Base-by-base conservation (phyloP, 2,797 vertebrate genomes). In the Ispidina picta region DNA sequence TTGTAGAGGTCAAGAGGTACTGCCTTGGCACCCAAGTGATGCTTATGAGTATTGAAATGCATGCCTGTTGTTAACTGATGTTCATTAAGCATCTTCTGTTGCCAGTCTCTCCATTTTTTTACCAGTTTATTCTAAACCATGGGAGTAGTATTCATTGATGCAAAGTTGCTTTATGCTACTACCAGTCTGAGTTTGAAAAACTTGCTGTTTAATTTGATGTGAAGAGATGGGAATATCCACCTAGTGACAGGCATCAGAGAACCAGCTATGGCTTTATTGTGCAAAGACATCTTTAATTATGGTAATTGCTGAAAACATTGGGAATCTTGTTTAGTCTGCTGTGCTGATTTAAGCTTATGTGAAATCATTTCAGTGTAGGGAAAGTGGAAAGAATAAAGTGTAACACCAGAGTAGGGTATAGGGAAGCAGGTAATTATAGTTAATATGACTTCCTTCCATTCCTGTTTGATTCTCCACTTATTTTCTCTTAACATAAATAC, bases 271-370 rank as follows among this genome's bases (percentile, higher is more conserved):
- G 26, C 77, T 86, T 94, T 91, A 56, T 89, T 92, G 70, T 89
- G 60, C 60, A 64, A 71, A 77, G 54, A 31, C 79, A 20, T 81
- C 46, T 91, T 83, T 91, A 86, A 86, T 95, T 94, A 73, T 80
- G 72, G 43, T 88, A 91, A 88, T 90, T 75, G 23, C 66, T 92
- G 70, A 78, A 91, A 91, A 76, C 64, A 70, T 20, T 31, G 39
- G 21, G 20, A 75, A 48, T 89, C 41, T 56, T 70, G 18, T 86
- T 90, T 81, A 82, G 71, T 95, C 80, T 66, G 63, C 46, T 76
- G 23, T 51, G 48, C 43, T 72, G 18, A 59, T 92, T 83, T 91
- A 76, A 95, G 86, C 87, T 72, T 62, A 29, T 59, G 23, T 48
- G 73, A 93, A 89, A 83, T 77, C 2, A 10, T 76, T 94, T 89